Evolutionary conservation across 2,888 invertebrate species (phyloP).

Genomic region (Abscondita cerata): DNA sequence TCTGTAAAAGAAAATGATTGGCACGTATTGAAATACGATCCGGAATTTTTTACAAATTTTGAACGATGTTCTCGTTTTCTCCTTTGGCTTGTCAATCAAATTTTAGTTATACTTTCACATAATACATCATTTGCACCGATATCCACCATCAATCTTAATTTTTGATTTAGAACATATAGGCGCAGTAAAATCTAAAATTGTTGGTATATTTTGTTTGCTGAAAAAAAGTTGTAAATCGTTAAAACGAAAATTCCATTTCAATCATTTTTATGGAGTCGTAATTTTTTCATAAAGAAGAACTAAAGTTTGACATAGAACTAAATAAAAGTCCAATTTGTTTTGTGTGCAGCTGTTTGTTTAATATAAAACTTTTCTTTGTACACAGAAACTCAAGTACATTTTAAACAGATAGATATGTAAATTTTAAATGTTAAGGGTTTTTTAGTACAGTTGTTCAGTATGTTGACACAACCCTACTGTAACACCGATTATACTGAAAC

Average conservation of each 20-base stretch:
- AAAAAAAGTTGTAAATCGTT: no score
- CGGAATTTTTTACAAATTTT: no score
- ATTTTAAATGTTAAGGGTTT: constrained; percentile 20
- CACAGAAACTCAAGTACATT: constrained; percentile 9
- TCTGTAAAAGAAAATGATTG: no score
- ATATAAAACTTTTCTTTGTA: constrained; percentile 14
- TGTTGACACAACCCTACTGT: constrained; percentile 39
- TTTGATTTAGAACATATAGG: no score
- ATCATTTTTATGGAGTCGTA: constrained; percentile 5
- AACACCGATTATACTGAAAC: constrained; percentile 28
- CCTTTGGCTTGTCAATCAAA: no score
- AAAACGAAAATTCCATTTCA: neutral
- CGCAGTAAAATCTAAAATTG: no score
- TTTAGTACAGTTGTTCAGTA: constrained; percentile 26
- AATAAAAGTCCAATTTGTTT: constrained; percentile 14
- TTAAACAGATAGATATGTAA: constrained; percentile 19
- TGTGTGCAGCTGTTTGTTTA: constrained; percentile 7
- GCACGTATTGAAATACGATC: no score
- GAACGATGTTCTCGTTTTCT: no score
- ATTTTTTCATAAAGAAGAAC: constrained; percentile 1
- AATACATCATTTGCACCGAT: no score
- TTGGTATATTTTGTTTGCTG: no score
- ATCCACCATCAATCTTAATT: no score
- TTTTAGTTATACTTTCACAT: no score
- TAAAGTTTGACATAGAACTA: constrained; percentile 3